Base-by-base conservation (phyloP, 2,888 invertebrate genomes). In the Eupelmus urozonus region DNA sequence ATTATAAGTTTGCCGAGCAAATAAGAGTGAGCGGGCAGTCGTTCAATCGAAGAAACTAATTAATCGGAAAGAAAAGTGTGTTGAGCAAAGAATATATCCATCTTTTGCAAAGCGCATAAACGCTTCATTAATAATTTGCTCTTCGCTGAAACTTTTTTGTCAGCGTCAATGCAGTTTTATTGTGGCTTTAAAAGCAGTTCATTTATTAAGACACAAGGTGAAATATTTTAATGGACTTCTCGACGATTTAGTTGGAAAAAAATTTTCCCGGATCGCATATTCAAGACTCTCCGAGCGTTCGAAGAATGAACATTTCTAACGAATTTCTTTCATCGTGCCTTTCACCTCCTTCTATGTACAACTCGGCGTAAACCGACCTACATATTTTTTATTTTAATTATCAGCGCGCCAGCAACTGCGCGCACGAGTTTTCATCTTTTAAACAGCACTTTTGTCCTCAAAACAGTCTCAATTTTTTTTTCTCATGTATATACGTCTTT, bases 351-450 rank as follows among this genome's bases (percentile, higher is more conserved):
- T 49, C 13, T 57, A 18, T 16, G 51, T 18, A 29, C n/a, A n/a
- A n/a, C 20, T 2, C 59, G 7, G 1, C 20, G 29, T 20, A 16
- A 49, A 29, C 20, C 49, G 70, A 60, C 59, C 70, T 70, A 70
- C 49, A 70, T 70, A 60, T 20, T 34, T 59, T 69, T 69, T 57
- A 45, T 57, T 69, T 57, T 69, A 55, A 55, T 67, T 55, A 45
- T 66, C 34, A 57, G n/a, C n/a, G n/a, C n/a, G 18, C 2, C 2
- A 16, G 18, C 27, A 23, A 5, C 53, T 55, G 29, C 53, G 53
- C 34, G 25, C 49, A 34, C 34, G 34, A n/a, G n/a, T 20, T 2
- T 20, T n/a, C 2, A 34, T 18, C 16, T 16, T 42, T 42, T 3
- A 5, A 62, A 16, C 42, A 34, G 34, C 9, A 9, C 4, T 11